Base-by-base conservation (phyloP, 1,140 invertebrate species). In the Lucilia cuprina region DNA sequence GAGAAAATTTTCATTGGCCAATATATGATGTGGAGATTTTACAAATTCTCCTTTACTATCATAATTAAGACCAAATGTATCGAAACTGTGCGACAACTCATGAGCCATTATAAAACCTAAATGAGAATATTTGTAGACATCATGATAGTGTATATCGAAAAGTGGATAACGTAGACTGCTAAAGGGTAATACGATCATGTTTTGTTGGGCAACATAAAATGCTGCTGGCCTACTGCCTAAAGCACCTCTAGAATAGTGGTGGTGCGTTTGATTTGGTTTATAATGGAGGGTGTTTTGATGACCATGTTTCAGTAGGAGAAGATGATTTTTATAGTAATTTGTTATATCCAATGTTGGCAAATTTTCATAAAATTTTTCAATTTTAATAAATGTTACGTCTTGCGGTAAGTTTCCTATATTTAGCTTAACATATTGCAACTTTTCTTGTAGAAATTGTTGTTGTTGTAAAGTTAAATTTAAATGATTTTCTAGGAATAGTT, bases 21-120 rank as follows among this genome's bases (percentile, higher is more conserved):
- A 7, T 8, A 88, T 88, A 30, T 30, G 25, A 9, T 65, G 19
- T 0, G 0, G 2, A 5, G 25, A 30, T 3, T 3, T 30, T 83
- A 84, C 0, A 8, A 10, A 10, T 49, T 86, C 86, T 2, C 88
- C 88, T 2, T 41, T 17, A 7, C 12, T 50, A 83, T 89, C 86
- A 14, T 80, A 85, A 0, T 34, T 0, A 0, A 89, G 7, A 0
- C 87, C 86, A 0, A 0, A 9, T 0, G 47, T 19, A n/a, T 84
- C 87, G 19, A 89, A 87, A 8, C 83, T 86, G 9, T 89, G 88
- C 17, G 86, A 86, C 0, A 88, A 25, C 65, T 89, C 88, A 19
- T 89, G 88, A 7, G 86, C 77, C 0, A 89, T 82, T 9, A 89
- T 78, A 19, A 89, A 89, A 2, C 87, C 88, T 47, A 89, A 25